phyloP scores from a whole-genome alignment of 2,888 invertebrate genomes.

The Schrankia costaestrigalis region DNA sequence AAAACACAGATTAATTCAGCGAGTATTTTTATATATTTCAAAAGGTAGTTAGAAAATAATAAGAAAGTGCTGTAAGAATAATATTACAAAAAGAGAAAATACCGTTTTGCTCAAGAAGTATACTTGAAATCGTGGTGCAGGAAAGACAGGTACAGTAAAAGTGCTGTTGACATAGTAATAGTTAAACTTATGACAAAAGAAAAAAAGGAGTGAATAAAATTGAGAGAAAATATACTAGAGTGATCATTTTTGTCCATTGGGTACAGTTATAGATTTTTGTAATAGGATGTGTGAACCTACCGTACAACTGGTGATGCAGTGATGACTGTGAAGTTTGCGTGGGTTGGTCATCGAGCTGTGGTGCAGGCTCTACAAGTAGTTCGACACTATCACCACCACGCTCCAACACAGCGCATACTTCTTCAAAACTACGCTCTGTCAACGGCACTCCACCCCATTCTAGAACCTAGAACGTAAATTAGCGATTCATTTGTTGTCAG shows the following conservation, averaged over 20 bases:
- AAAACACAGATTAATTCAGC: conserved; percentile 56
- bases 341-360: conserved; percentile 84
- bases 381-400: conserved; percentile 93
- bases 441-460: conserved; percentile 95
- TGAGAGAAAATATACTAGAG: not conserved
- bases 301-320: conserved; percentile 81
- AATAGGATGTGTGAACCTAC: too few species aligned
- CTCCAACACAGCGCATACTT: conserved; percentile 94
- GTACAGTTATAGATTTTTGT: too few species aligned
- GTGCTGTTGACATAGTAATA: conserved; percentile 33
- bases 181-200: conserved; percentile 29
- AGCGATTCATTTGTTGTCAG: too few species aligned
- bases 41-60: conserved; percentile 8
- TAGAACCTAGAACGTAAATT: conserved; percentile 83
- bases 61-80: conserved; percentile 6
- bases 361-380: conserved; percentile 91
- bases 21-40: conserved; percentile 15
- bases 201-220: conserved; percentile 12
- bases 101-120: conserved; percentile 42
- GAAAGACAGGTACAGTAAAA: conserved; percentile 28
- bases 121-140: conserved; percentile 40
- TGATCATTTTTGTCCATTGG: not conserved
- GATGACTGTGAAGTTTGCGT: conserved; percentile 42
- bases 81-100: conserved; percentile 28
- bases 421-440: conserved; percentile 95